phyloP scores from a whole-genome alignment of 2,888 invertebrate genomes.

The Halictus ligatus region DNA sequence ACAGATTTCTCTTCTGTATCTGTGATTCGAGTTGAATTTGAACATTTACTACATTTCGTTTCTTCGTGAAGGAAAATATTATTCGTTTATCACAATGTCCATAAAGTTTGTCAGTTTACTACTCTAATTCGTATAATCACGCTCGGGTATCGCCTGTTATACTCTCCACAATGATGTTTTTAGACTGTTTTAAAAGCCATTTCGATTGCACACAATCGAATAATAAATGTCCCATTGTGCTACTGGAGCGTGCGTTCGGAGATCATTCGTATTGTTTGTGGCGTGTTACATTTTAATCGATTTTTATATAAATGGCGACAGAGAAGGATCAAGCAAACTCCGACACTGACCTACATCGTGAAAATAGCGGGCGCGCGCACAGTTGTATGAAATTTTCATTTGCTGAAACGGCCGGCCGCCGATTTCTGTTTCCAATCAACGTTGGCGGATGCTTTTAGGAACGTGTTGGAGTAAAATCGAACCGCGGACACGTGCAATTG shows the following conservation, averaged over 20 bases:
- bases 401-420: background rate
- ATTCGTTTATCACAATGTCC: background rate
- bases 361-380: constrained; percentile 63
- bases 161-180: background rate
- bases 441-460: background rate
- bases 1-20: background rate
- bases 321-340: constrained; percentile 37
- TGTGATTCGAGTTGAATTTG: no score
- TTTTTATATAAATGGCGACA: constrained; percentile 6
- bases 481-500: background rate
- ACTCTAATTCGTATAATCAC: background rate
- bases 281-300: background rate
- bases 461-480: background rate
- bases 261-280: background rate
- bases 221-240: background rate
- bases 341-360: constrained; percentile 64
- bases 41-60: no score
- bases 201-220: background rate
- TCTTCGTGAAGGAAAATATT: no score
- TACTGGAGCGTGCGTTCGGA: background rate
- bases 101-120: background rate
- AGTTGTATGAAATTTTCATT: constrained; percentile 66
- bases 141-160: background rate
- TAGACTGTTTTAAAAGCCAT: background rate
- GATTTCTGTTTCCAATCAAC: background rate